phyloP scores from a whole-genome alignment of 1,140 invertebrate genomes.

The Thaumetopoea pityocampa region DNA sequence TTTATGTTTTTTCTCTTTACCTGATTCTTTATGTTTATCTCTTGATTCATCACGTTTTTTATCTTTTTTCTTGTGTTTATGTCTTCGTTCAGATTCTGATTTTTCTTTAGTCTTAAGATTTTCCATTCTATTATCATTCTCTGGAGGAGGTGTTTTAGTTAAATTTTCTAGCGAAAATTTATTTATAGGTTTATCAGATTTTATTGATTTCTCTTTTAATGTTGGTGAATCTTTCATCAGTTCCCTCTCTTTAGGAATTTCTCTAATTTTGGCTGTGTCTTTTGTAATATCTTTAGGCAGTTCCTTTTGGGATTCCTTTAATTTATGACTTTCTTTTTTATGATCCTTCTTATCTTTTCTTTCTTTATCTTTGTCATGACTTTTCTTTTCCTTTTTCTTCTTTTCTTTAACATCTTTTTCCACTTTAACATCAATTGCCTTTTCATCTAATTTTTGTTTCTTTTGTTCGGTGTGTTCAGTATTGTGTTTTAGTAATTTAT shows the following conservation, averaged over 20 bases:
- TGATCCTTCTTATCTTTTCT: constrained; percentile 73
- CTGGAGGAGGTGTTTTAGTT: constrained; percentile 57
- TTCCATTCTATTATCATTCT: constrained; percentile 52
- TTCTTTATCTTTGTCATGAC: constrained; percentile 74
- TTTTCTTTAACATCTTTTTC: constrained; percentile 66
- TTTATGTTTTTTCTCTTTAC: constrained; percentile 78
- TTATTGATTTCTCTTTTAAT: constrained; percentile 62
- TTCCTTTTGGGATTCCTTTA: constrained; percentile 70
- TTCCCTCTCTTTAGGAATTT: constrained; percentile 64
- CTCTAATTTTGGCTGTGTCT: constrained; percentile 58
- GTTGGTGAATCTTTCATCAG: constrained; percentile 50
- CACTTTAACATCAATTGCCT: constrained; percentile 53
- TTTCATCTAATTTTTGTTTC: constrained; percentile 62
- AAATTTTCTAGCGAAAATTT: constrained; percentile 72
- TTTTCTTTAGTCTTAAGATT: constrained; percentile 67
- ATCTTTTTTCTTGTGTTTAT: constrained; percentile 75
- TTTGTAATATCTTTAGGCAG: constrained; percentile 65
- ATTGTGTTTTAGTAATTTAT: constrained; percentile 51
- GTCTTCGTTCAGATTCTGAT: constrained; percentile 68
- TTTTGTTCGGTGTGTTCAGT: constrained; percentile 67
- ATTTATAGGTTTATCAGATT: constrained; percentile 58
- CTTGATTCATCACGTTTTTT: constrained; percentile 74
- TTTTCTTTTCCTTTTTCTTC: constrained; percentile 75
- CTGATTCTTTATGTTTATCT: constrained; percentile 76
- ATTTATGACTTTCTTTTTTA: constrained; percentile 74